Conservation (phyloP, 2,888 invertebrate species). For the Osmoderma eremita region DNA sequence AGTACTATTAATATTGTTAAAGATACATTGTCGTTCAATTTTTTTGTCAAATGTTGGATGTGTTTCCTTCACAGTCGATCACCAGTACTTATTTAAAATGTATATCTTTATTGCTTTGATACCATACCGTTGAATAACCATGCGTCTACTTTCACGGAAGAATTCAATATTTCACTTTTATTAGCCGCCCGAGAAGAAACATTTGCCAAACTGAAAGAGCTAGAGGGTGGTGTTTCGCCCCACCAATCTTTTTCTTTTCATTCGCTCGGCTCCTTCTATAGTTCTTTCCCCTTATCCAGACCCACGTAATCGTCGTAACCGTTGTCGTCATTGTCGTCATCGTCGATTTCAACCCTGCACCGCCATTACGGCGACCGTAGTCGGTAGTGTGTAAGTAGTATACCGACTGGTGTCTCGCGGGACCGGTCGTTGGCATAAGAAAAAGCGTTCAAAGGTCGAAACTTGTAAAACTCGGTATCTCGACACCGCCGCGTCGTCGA, state of each 20-base stretch:
- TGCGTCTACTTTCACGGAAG: no score
- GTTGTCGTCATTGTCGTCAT: slow-evolving; percentile 13
- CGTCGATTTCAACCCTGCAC: slow-evolving; percentile 12
- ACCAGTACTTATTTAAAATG: no score
- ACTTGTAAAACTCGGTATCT: slow-evolving; percentile 28
- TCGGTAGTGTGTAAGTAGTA: background rate
- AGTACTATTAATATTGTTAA: no score
- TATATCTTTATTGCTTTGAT: no score
- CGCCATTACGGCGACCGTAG: slow-evolving; percentile 14
- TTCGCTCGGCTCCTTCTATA: background rate
- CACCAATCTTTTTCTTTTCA: background rate
- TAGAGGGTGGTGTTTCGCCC: no score
- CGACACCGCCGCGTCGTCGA: background rate
- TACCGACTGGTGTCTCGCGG: slow-evolving; percentile 1
- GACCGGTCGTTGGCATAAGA: slow-evolving; percentile 20
- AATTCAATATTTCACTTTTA: no score
- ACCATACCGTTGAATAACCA: no score
- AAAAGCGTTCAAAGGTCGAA: slow-evolving; percentile 27
- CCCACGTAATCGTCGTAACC: slow-evolving; percentile 1
- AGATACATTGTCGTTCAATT: no score
- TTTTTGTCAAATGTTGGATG: no score
- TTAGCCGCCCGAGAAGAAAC: no score
- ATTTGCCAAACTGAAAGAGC: no score
- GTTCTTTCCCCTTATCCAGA: background rate
- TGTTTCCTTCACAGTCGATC: no score